These are phyloP conservation scores for Cebus imitator DNA, from an alignment of 2,113 vertebrate species.

Conservation along the genomic window DNA sequence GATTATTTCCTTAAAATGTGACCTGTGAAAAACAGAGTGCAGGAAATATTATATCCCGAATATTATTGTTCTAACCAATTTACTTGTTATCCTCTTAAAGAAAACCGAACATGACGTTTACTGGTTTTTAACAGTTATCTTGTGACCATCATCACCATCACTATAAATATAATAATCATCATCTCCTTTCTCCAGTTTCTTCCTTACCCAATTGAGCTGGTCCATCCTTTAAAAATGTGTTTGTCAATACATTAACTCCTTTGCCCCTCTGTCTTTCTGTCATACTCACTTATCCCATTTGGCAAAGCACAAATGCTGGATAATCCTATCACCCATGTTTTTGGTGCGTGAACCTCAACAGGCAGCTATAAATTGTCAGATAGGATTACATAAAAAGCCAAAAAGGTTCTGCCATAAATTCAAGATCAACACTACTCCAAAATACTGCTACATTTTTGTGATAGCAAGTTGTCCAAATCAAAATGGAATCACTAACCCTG, in stretches of 20 bases:
- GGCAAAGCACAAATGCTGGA: not conserved
- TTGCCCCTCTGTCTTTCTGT: not conserved
- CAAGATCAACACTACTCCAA: not conserved
- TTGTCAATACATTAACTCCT: not conserved
- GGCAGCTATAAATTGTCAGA: not conserved
- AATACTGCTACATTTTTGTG: not conserved
- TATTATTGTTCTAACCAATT: not conserved
- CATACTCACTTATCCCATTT: not conserved
- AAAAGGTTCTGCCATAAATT: not conserved
- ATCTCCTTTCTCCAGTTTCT: constrained; percentile 15
- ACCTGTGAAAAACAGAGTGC: not conserved
- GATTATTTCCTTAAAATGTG: constrained; percentile 12
- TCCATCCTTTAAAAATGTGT: not conserved
- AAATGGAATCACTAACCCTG: not conserved
- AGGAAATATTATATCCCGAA: not conserved
- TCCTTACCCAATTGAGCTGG: not conserved
- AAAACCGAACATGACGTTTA: not conserved
- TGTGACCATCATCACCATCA: not conserved
- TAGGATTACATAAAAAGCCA: not conserved
- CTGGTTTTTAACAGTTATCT: constrained; percentile 31
- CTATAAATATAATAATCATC: not conserved
- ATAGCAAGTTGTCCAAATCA: not conserved
- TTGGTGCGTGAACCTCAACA: not conserved
- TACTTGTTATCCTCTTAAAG: not conserved
- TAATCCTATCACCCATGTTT: not conserved